These are phyloP conservation scores for Periophthalmus magnuspinnatus DNA, from an alignment of 2,797 vertebrate species.

Conservation along the genomic window DNA sequence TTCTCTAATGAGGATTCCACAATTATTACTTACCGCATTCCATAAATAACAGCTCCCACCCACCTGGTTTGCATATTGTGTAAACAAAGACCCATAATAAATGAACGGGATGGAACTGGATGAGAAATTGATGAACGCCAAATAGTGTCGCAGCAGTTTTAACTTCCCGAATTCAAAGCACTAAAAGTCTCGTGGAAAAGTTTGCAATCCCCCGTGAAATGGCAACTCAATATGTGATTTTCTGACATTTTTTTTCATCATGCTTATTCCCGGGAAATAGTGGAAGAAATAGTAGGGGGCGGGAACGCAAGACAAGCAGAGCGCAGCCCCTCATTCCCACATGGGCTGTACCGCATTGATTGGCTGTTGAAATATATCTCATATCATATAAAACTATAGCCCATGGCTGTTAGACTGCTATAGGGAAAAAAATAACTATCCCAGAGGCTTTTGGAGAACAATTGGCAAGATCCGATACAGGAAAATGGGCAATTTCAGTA, in stretches of 20 bases:
- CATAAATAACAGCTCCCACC: constrained; percentile 48
- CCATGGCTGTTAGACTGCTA: constrained; percentile 60
- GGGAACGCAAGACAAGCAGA: constrained; percentile 59
- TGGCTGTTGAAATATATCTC: constrained; percentile 76
- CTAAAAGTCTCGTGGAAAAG: constrained; percentile 44
- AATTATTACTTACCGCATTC: constrained; percentile 35
- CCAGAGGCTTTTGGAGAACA: constrained; percentile 62
- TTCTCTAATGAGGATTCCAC: constrained; percentile 48
- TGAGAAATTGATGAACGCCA: constrained; percentile 35
- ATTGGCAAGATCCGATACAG: constrained; percentile 55
- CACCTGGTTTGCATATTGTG: constrained; percentile 48
- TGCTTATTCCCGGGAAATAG: constrained; percentile 68
- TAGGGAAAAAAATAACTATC: constrained; percentile 58
- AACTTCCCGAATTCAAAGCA: constrained; percentile 28
- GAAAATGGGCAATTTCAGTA: constrained; percentile 20
- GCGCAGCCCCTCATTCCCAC: constrained; percentile 55
- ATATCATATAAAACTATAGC: constrained; percentile 67
- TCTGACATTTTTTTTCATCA: constrained; percentile 73
- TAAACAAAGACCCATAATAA: constrained; percentile 49
- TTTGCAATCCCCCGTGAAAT: constrained; percentile 59
- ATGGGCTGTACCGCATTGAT: constrained; percentile 73
- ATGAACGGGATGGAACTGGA: constrained; percentile 27
- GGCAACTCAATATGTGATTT: constrained; percentile 70
- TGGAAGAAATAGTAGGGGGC: constrained; percentile 61
- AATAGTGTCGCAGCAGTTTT: constrained; percentile 23